Conservation (phyloP, 2,113 vertebrate species). For the Thamnophis sirtalis region DNA sequence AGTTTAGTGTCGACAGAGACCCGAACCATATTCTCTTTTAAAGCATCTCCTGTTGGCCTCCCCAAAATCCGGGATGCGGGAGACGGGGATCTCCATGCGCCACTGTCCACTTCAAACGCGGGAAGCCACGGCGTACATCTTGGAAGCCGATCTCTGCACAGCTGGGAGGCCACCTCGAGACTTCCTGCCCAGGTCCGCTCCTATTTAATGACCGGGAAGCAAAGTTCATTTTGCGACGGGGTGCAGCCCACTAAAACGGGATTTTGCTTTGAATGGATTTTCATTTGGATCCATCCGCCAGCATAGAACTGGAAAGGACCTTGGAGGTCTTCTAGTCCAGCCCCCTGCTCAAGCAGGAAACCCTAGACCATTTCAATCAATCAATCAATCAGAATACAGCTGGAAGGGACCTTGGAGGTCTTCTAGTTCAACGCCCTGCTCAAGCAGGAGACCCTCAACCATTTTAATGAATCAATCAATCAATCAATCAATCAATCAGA, state of each 20-base stretch:
- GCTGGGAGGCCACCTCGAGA: conserved; percentile 21
- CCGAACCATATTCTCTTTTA: background rate
- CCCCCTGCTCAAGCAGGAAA: too few relatives aligned
- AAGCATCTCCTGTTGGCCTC: background rate
- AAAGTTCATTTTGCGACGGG: background rate
- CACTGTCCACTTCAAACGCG: conserved; percentile 45
- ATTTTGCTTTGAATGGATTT: too few relatives aligned
- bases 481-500: too few relatives aligned
- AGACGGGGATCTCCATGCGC: rapidly evolving
- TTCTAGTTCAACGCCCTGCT: too few relatives aligned
- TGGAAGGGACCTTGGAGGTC: too few relatives aligned
- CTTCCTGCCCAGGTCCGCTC: conserved; percentile 4
- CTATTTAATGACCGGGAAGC: conserved; percentile 34
- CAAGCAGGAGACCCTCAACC: too few relatives aligned
- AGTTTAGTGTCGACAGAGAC: background rate
- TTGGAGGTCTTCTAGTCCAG: too few relatives aligned
- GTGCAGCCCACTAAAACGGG: background rate
- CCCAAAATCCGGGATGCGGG: background rate
- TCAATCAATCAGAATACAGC: too few relatives aligned
- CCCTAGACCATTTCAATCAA: too few relatives aligned
- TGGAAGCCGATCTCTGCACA: conserved; percentile 38
- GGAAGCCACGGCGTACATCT: conserved; percentile 65
- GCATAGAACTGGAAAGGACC: too few relatives aligned
- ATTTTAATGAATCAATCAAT: too few relatives aligned
- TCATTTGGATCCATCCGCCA: too few relatives aligned